phyloP scores from a whole-genome alignment of 2,797 vertebrate species.

The Myotis myotis region DNA sequence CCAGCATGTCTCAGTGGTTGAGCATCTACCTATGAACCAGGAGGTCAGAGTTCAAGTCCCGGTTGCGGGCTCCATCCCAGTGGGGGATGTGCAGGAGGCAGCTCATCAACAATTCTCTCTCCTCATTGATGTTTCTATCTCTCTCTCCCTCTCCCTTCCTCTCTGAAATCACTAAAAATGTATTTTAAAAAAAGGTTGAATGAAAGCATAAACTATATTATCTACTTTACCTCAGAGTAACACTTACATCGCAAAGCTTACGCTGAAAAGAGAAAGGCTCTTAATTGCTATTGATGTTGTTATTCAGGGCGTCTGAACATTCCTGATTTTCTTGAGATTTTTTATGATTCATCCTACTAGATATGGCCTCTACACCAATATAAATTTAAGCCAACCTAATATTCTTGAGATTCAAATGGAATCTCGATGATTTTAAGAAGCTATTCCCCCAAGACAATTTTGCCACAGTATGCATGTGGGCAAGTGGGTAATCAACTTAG shows the following conservation, averaged over 20 bases:
- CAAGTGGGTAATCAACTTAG: slow-evolving; percentile 75
- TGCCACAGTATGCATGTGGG: slow-evolving; percentile 64
- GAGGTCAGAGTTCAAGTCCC: too few species aligned
- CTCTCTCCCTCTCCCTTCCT: too few species aligned
- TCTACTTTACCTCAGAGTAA: slow-evolving; percentile 8
- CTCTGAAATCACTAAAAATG: too few species aligned
- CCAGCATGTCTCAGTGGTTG: too few species aligned
- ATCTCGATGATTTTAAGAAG: slow-evolving; percentile 74
- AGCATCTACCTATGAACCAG: too few species aligned
- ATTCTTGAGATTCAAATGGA: slow-evolving; percentile 69
- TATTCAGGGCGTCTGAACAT: slow-evolving; percentile 58
- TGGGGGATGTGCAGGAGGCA: too few species aligned
- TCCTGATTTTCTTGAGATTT: slow-evolving; percentile 72
- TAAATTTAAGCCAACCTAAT: slow-evolving; percentile 57
- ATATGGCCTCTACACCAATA: slow-evolving; percentile 52
- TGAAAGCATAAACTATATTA: neutral
- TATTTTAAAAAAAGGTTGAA: slow-evolving; percentile 8
- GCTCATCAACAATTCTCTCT: too few species aligned
- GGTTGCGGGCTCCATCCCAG: too few species aligned
- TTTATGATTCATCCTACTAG: slow-evolving; percentile 62
- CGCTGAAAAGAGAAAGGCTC: slow-evolving; percentile 15
- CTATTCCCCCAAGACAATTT: slow-evolving; percentile 73
- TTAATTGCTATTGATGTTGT: slow-evolving; percentile 34
- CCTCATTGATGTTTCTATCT: too few species aligned
- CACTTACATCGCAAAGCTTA: neutral